A percentile compares a stretch with the other conserved stretches of the same genome.
These are phyloP conservation scores for Pachliopta kotzebuea DNA, from an alignment of 2,888 invertebrate species.

Conservation along the genomic window DNA sequence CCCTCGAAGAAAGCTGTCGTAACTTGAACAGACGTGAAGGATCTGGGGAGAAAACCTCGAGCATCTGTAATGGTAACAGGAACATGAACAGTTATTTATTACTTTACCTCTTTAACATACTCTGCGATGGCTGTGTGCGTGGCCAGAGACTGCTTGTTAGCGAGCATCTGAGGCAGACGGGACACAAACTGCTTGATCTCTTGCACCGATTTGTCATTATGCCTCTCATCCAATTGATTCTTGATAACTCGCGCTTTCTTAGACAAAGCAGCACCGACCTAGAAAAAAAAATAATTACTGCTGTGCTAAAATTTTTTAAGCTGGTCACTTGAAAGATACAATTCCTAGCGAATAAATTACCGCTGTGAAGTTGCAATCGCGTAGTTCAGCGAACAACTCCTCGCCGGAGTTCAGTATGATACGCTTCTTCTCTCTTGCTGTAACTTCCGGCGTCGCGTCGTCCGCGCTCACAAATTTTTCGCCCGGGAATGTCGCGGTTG, in stretches of 20 bases:
- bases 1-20: too few relatives aligned
- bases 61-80: background rate
- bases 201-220: conserved; percentile 93
- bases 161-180: conserved; percentile 91
- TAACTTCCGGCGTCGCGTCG: conserved; percentile 79
- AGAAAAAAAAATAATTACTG: background rate
- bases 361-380: conserved; percentile 96
- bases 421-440: conserved; percentile 83
- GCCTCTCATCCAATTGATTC: conserved; percentile 90
- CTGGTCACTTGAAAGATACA: background rate
- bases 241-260: conserved; percentile 93
- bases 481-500: conserved; percentile 91
- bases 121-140: conserved; percentile 96
- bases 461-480: conserved; percentile 89
- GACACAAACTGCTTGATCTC: conserved; percentile 97
- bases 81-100: background rate
- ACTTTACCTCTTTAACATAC: conserved; percentile 89
- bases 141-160: conserved; percentile 92
- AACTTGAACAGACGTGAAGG: too few relatives aligned
- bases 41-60: too few relatives aligned
- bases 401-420: conserved; percentile 94
- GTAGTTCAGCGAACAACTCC: conserved; percentile 91
- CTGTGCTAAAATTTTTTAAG: background rate
- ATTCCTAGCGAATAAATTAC: conserved; percentile 50
- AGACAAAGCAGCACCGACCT: conserved; percentile 91